phyloP scores from a whole-genome alignment of 2,888 invertebrate species.

The Melikaiella ostensackeni region DNA sequence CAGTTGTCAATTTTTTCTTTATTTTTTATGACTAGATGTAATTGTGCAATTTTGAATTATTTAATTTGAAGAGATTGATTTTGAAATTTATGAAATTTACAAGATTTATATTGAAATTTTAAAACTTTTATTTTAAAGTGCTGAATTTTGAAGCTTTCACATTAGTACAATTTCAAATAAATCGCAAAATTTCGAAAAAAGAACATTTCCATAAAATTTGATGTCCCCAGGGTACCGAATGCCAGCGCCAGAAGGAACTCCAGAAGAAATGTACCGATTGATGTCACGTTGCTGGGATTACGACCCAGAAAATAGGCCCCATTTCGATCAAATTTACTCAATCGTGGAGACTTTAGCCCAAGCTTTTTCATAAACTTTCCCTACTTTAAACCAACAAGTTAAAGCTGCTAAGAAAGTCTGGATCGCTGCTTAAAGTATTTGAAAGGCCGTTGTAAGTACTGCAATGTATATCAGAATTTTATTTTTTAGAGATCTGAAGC shows the following conservation, averaged over 20 bases:
- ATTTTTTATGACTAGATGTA: too few species aligned
- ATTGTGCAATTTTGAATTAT: too few species aligned
- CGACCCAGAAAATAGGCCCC: constrained; percentile 93
- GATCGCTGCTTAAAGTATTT: background rate
- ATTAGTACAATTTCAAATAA: too few species aligned
- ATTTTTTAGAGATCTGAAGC: constrained; percentile 35
- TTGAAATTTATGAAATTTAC: too few species aligned
- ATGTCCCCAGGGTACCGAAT: constrained; percentile 88
- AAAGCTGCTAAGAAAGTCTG: background rate
- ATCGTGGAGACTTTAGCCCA: constrained; percentile 84
- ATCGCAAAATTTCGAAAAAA: too few species aligned
- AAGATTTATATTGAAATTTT: too few species aligned
- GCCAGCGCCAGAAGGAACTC: constrained; percentile 93
- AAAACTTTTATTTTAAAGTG: too few species aligned
- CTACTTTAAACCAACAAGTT: background rate
- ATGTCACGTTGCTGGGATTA: constrained; percentile 97
- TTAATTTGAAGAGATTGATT: too few species aligned
- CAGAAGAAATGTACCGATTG: constrained; percentile 92
- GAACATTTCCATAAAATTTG: too few species aligned
- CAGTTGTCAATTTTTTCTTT: too few species aligned
- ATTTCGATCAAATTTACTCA: constrained; percentile 92
- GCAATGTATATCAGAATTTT: constrained; percentile 34
- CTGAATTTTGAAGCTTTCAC: too few species aligned
- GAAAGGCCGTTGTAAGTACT: background rate
- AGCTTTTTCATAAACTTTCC: constrained; percentile 61